Evolutionary conservation across 2,113 vertebrate species (phyloP).

Genomic region (Empidonax traillii): DNA sequence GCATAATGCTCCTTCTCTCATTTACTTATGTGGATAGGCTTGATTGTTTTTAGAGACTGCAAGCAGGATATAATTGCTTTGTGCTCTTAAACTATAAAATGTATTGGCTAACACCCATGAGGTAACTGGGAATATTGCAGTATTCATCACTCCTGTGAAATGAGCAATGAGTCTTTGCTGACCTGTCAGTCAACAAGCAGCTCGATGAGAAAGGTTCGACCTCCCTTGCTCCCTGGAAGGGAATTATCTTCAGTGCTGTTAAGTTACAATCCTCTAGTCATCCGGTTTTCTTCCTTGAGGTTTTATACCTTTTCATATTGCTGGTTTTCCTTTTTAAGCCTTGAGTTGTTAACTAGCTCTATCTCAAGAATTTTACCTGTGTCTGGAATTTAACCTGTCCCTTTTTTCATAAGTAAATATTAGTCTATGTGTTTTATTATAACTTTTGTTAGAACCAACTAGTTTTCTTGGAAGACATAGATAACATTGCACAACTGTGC

Average conservation of each 20-base stretch:
- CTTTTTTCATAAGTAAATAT: background rate
- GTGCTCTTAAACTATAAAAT: background rate
- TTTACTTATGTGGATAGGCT: background rate
- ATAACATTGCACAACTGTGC: background rate
- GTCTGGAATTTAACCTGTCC: background rate
- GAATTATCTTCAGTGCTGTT: background rate
- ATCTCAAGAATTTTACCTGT: background rate
- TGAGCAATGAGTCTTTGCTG: background rate
- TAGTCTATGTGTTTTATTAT: background rate
- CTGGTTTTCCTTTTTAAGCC: background rate
- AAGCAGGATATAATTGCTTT: background rate
- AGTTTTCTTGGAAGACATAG: background rate
- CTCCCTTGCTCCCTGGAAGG: background rate
- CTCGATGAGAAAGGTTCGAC: background rate
- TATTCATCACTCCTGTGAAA: background rate
- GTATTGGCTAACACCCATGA: background rate
- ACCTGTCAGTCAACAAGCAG: background rate
- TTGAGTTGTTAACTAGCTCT: background rate
- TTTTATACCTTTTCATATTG: background rate
- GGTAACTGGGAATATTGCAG: background rate
- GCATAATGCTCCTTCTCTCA: background rate
- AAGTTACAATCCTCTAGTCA: background rate
- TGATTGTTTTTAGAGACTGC: background rate
- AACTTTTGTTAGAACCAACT: background rate
- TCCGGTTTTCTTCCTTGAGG: background rate